Percentiles rank a stretch among this genome's conserved stretches.
phyloP scores from a whole-genome alignment of 2,888 invertebrate genomes.

The Epirrita christyi region DNA sequence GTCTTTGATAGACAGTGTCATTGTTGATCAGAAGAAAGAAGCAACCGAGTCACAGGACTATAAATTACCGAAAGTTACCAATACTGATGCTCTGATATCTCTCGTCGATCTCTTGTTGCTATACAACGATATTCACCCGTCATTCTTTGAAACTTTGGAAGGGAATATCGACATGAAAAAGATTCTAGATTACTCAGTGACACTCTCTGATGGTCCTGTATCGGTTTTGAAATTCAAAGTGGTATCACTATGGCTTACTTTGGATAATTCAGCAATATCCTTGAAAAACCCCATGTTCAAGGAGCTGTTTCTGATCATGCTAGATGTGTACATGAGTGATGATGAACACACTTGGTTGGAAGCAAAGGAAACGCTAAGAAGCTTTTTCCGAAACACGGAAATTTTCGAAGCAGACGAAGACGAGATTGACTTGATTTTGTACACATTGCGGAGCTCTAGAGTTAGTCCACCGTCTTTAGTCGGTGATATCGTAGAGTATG shows the following conservation, averaged over 20 bases:
- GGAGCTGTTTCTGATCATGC: constrained; percentile 82
- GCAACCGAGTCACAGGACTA: constrained; percentile 53
- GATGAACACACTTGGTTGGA: constrained; percentile 72
- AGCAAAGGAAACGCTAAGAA: constrained; percentile 81
- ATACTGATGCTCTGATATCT: constrained; percentile 63
- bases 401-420: constrained; percentile 87
- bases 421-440: constrained; percentile 89
- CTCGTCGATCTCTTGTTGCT: constrained; percentile 70
- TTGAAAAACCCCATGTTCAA: constrained; percentile 80
- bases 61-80: constrained; percentile 58
- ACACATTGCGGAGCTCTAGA: constrained; percentile 71
- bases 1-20: constrained; percentile 62
- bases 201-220: constrained; percentile 53
- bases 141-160: constrained; percentile 76
- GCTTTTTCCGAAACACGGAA: constrained; percentile 85
- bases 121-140: constrained; percentile 72
- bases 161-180: constrained; percentile 73
- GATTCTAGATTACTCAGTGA: constrained; percentile 66
- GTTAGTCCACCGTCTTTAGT: constrained; percentile 62
- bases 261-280: constrained; percentile 80
- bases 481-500: constrained; percentile 67
- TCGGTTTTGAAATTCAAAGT: constrained; percentile 75
- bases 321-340: constrained; percentile 79
- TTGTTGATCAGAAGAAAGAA: constrained; percentile 41
- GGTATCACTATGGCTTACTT: constrained; percentile 72